Base-by-base conservation (phyloP, 2,888 invertebrate species). In the Alitta virens region DNA sequence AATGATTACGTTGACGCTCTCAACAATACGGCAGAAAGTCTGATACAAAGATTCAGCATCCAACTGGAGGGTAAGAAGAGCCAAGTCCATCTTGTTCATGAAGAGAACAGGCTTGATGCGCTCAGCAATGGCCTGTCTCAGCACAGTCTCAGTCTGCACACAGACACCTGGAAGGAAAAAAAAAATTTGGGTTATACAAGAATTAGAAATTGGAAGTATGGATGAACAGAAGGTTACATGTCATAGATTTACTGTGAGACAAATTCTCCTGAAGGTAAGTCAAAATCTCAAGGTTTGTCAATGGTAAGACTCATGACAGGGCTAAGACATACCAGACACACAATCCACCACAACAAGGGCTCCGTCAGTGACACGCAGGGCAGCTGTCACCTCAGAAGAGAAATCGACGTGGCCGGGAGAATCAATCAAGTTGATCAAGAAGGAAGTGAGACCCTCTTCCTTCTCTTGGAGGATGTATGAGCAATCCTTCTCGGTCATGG, bases 31-130 rank as follows among this genome's bases (percentile, higher is more conserved):
- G 85, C 96, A 96, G 90, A 99, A 99, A 77, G 94, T 96, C 85
- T 99, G 99, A 86, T 94, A 99, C 62, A 99, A 87, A 82, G 96
- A 95, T 84, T 99, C 99, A 70, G 91, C 89, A 67, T 94, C 97
- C 76, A 98, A 85, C 82, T 99, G 98, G 80, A 99, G 86, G 84
- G 99, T 99, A 43, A 99, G 86, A 65, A 99, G 87, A 73, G 99
- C 99, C 75, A 99, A 91, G 87, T 99, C 99, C 98, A 99, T 98
- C 86, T 99, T 99, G 91, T 99, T 99, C 98, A 99, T 98, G 90
- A 99, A 99, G 77, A 99, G 87, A 74, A 99, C 94, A 62, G 99
- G 99, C 90, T 97, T 98, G 79, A 99, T 99, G 81, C 99, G 91
- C 86, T 99, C 99, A 68, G 96, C 95, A 80, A 99, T 99, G 68